Evolutionary conservation across 92 coral and sea anemone genomes (phyloP).

Genomic region (Siderastrea siderea): DNA sequence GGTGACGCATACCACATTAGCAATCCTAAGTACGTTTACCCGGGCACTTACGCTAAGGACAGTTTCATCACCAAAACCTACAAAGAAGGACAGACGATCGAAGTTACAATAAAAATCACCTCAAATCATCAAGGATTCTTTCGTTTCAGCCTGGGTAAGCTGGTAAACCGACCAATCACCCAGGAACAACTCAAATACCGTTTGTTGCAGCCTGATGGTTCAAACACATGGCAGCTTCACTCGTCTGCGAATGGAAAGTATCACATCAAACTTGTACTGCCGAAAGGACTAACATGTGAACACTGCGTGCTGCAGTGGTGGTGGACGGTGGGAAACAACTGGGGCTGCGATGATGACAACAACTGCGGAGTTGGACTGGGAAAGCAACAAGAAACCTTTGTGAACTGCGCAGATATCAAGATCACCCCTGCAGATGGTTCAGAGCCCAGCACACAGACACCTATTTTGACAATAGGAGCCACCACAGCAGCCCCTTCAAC

Average conservation of each 20-base stretch:
- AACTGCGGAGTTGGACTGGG: conserved; percentile 76
- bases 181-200: conserved; percentile 75
- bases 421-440: conserved; percentile 48
- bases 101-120: conserved; percentile 69
- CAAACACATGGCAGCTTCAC: conserved; percentile 51
- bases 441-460: conserved; percentile 17
- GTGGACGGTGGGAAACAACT: conserved; percentile 95
- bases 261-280: conserved; percentile 74
- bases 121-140: conserved; percentile 89
- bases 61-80: conserved; percentile 73
- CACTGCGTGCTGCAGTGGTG: conserved; percentile 99
- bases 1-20: conserved; percentile 66
- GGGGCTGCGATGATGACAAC: conserved; percentile 79
- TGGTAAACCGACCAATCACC: conserved; percentile 83
- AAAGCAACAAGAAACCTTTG: conserved; percentile 75
- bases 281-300: conserved; percentile 82
- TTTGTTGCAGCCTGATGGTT: conserved; percentile 62
- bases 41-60: conserved; percentile 61
- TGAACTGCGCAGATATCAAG: conserved; percentile 79
- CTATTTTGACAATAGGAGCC: background rate
- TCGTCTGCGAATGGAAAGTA: conserved; percentile 33
- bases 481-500: background rate
- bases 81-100: conserved; percentile 67
- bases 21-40: conserved; percentile 53
- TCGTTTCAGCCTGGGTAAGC: conserved; percentile 78